phyloP scores from a whole-genome alignment of 2,888 invertebrate genomes.

The Diaphora mendica region DNA sequence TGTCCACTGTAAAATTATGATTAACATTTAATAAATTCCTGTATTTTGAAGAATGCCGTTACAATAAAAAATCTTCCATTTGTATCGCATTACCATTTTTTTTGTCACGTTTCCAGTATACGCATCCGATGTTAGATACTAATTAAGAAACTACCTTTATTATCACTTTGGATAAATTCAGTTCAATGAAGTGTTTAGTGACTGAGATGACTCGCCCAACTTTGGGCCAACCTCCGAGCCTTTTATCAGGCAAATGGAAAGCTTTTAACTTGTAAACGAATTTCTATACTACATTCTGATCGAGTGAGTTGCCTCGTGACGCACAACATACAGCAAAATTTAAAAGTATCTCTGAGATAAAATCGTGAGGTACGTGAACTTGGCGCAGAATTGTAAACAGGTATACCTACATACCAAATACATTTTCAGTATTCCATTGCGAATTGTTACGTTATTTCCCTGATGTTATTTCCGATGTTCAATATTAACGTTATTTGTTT shows the following conservation, averaged over 20 bases:
- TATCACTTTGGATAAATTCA: neutral
- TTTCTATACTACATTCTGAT: constrained; percentile 62
- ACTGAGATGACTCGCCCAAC: neutral
- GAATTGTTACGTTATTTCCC: constrained; percentile 45
- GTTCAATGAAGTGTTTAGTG: neutral
- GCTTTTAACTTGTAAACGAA: constrained; percentile 79
- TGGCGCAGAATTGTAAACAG: neutral
- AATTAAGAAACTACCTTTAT: neutral
- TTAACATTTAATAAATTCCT: too few species aligned
- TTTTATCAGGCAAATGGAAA: constrained; percentile 74
- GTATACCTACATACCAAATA: neutral
- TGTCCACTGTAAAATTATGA: neutral
- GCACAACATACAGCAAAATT: constrained; percentile 40
- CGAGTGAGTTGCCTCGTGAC: constrained; percentile 31
- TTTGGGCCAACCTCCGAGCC: constrained; percentile 47
- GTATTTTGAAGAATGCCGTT: neutral
- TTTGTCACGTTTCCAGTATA: neutral
- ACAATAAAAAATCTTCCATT: neutral
- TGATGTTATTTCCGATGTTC: constrained; percentile 24
- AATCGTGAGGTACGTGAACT: constrained; percentile 21
- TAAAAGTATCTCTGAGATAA: constrained; percentile 39
- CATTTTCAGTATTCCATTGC: constrained; percentile 9
- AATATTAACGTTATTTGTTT: constrained; percentile 11
- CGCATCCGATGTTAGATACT: neutral
- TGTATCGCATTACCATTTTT: neutral